Conservation (phyloP, 2,113 vertebrate species). For the Bubo scandiacus region DNA sequence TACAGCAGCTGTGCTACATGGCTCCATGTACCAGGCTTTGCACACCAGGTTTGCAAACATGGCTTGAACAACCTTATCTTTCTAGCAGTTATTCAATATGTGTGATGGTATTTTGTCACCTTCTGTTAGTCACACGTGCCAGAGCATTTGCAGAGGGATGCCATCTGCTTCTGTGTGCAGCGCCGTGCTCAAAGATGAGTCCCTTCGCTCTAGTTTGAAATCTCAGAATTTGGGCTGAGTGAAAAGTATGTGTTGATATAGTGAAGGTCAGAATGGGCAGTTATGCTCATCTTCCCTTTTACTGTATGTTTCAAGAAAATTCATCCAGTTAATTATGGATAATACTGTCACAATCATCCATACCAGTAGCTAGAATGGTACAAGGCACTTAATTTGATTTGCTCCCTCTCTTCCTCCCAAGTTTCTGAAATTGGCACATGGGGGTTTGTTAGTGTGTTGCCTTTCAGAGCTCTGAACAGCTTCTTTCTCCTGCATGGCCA, state of each 20-base stretch:
- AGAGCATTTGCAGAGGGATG: neutral
- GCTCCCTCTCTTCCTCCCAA: neutral
- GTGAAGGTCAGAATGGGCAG: neutral
- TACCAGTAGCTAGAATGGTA: neutral
- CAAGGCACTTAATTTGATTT: neutral
- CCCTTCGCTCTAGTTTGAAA: neutral
- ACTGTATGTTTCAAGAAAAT: neutral
- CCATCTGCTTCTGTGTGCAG: neutral
- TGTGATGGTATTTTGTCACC: neutral
- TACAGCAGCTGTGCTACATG: neutral
- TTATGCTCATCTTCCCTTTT: neutral
- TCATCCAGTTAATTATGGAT: neutral
- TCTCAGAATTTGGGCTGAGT: neutral
- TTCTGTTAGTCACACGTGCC: neutral
- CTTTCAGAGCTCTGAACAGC: neutral
- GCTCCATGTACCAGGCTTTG: neutral
- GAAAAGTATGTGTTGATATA: fast-evolving
- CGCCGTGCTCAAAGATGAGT: fast-evolving
- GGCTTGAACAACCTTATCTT: neutral
- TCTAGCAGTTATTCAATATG: neutral
- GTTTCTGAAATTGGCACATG: neutral
- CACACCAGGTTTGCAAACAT: neutral
- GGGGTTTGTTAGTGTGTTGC: neutral
- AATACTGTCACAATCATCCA: neutral
- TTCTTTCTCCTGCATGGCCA: neutral